Conservation (phyloP, 2,797 vertebrate species). For the Galago senegalensis region DNA sequence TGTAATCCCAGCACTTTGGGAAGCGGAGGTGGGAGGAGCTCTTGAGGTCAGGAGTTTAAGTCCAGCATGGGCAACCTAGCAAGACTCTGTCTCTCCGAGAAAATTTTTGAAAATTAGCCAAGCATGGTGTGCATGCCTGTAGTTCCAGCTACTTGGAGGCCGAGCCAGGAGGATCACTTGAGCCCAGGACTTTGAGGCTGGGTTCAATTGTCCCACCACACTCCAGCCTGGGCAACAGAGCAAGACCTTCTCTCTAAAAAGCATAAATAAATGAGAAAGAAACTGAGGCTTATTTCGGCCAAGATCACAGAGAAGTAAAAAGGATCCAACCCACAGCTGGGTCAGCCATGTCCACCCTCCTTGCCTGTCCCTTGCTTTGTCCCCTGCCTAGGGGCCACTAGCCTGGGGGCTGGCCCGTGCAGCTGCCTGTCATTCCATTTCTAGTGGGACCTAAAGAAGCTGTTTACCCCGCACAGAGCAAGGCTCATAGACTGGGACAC, state of each 20-base stretch:
- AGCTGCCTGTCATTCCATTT: background rate
- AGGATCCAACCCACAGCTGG: background rate
- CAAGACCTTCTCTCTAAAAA: background rate
- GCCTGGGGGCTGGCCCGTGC: background rate
- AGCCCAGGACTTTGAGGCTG: background rate
- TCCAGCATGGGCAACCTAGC: background rate
- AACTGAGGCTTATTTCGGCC: background rate
- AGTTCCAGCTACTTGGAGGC: background rate
- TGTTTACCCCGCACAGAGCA: conserved; percentile 7
- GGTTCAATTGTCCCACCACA: background rate
- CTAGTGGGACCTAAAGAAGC: background rate
- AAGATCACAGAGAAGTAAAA: background rate
- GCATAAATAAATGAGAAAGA: background rate
- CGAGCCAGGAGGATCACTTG: background rate
- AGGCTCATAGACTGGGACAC: background rate
- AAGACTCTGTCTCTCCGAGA: background rate
- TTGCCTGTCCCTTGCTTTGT: background rate
- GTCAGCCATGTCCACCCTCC: background rate
- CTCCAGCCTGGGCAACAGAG: background rate
- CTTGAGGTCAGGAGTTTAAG: background rate
- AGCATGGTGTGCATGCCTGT: background rate
- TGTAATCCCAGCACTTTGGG: background rate
- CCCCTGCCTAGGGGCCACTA: background rate
- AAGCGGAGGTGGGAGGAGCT: background rate
- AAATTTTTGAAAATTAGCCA: background rate